Evolutionary conservation across 2,113 vertebrate species (phyloP), one percentile per base, ranked within the genome.

Genomic region (Falco punctatus): DNA sequence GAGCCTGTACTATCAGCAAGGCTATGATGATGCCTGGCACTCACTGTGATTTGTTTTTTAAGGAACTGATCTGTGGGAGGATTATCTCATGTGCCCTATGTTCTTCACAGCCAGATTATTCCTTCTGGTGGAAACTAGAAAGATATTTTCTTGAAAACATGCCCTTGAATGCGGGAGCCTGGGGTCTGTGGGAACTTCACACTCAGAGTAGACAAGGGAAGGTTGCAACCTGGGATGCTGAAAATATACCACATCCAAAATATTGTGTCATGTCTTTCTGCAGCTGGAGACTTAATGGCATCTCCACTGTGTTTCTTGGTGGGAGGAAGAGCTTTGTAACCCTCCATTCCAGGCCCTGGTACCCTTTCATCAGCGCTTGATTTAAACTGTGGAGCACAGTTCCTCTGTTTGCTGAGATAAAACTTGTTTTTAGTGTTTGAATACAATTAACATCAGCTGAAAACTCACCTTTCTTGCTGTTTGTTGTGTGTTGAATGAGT

Each of bases 391-490:
- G 23, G 74, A 73, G 92, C 86, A 30, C 95, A 61, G 90, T 44
- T 86, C 54, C 77, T 90, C 26, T 97, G 94, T 98, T 98, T 97
- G 96, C 95, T 40, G 89, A 97, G 95, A 92, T 96, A 89, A 96
- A 93, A 91, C 95, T 92, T 90, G 66, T 38, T 15, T 75, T 72
- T 54, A 91, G 94, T 97, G 91, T 97, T 96, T 83, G 92, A 86
- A 91, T 91, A 69, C 92, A 91, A 95, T 95, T 94, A 96, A 72
- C 97, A 88, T 93, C 82, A 57, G 92, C 64, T 93, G 96, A 94
- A 98, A 96, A 95, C 95, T 62, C 81, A 4, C 84, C 90, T 92
- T 81, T 74, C 13, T 18, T 4, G 85, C 58, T 96, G 91, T 96
- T 97, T 96, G 88, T 40, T 44, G 51, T 21, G 94, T 55, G 94